A percentile compares a stretch with the other conserved stretches of the same genome.
These are phyloP conservation scores for Lasioglossum leucozonium DNA, from an alignment of 2,888 invertebrate genomes.

Conservation along the genomic window DNA sequence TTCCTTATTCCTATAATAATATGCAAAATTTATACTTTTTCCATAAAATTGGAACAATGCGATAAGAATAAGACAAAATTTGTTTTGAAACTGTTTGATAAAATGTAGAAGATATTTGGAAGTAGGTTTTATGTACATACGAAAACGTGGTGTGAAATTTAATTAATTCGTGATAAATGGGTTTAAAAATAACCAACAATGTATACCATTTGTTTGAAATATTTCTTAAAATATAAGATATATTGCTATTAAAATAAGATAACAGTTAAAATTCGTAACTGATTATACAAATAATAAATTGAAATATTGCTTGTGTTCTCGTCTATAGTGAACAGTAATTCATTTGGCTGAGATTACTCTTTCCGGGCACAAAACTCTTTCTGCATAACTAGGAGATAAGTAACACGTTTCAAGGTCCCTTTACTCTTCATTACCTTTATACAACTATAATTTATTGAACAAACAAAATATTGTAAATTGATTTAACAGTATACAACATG, in stretches of 20 bases:
- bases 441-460: slow-evolving; percentile 57
- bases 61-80: not conserved
- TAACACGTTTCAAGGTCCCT: slow-evolving; percentile 57
- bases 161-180: slow-evolving; percentile 35
- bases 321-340: slow-evolving; percentile 81
- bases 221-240: slow-evolving; percentile 75
- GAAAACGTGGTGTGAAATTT: slow-evolving; percentile 18
- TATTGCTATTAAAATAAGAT: slow-evolving; percentile 79
- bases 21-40: not conserved
- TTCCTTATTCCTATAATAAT: slow-evolving; percentile 11
- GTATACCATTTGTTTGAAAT: slow-evolving; percentile 67
- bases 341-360: slow-evolving; percentile 55
- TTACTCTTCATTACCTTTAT: slow-evolving; percentile 51
- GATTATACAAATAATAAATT: slow-evolving; percentile 80
- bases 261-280: slow-evolving; percentile 78
- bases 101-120: slow-evolving; percentile 9
- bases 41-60: not conserved
- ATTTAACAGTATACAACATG: slow-evolving; percentile 49
- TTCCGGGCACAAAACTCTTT: slow-evolving; percentile 3
- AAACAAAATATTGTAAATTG: slow-evolving; percentile 59
- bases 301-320: slow-evolving; percentile 82
- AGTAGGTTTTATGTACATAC: slow-evolving; percentile 19
- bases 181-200: slow-evolving; percentile 41
- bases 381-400: slow-evolving; percentile 51
- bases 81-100: not conserved